Base-by-base conservation (phyloP, 2,888 invertebrate genomes). In the Blastobasis adustella region DNA sequence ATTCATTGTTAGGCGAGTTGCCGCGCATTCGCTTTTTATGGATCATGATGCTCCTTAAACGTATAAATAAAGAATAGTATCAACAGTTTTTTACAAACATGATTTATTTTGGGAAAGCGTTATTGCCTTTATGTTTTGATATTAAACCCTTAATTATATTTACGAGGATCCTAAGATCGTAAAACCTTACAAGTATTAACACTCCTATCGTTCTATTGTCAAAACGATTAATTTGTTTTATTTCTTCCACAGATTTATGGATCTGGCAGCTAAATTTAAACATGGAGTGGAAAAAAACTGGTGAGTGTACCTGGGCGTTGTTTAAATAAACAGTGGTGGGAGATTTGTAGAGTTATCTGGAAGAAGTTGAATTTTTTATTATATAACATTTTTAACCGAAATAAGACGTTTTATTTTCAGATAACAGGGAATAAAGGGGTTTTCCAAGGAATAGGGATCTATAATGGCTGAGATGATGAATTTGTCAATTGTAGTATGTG, bases 51-150 rank as follows among this genome's bases (percentile, higher is more conserved):
- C 79, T 80, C 79, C 80, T 76, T 76, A 74, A 73, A 73, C 75
- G 63, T 77, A 77, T 82, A 79, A 81, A 86, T 85, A 83, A 84
- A 83, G 84, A 80, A 84, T 78, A 69, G 74, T 74, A 82, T 83
- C 76, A 84, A 80, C 81, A 79, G 69, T 78, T 80, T 79, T 78
- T 74, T 65, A 56, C 59, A 60, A n/a, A 52, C 48, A 49, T 77
- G 74, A 80, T 83, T 81, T 84, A 82, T 82, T 74, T 73, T 72
- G 62, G 73, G 74, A 71, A 71, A 56, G 54, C 60, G 65, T 69
- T 58, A 55, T 57, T 56, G 54, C 49, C 53, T 59, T 71, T 67
- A 67, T 77, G 66, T 73, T 76, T 72, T 68, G 70, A 76, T 72
- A 62, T 65, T 62, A 68, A 67, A 69, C 65, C 60, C 60, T 68